Base-by-base conservation (phyloP, 2,797 vertebrate genomes). In the Thripadectes ignobilis region DNA sequence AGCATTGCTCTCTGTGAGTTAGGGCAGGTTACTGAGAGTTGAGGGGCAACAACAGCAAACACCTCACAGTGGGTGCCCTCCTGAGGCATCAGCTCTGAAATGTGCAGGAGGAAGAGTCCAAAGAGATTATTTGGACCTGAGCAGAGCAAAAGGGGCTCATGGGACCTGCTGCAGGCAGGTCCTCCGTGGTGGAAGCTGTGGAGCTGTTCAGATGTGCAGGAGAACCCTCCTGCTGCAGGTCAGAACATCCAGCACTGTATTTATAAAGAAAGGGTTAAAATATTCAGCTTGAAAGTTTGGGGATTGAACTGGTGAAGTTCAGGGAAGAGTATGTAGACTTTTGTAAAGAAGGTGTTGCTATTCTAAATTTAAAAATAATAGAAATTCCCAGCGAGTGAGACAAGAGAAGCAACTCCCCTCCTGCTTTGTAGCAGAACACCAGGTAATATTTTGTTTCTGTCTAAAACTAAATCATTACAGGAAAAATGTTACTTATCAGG, bases 401-500 rank as follows among this genome's bases (percentile, higher is more conserved):
- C 21, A 62, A 62, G 62, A 86, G 62, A 21, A 87, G 22, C 23
- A 68, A 8, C 20, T 86, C 54, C 43, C 43, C 62, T 87, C 78
- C 29, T 19, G 9, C 63, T 38, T 32, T 3, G 22, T 26, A 66
- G 65, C 30, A 74, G 85, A 82, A 78, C 78, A 76, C 14, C 27
- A 57, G 36, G 55, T 22, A 74, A 77, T 69, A 55, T 76, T 92
- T 94, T 76, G 10, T 69, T 92, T 91, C 92, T 94, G 88, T 88
- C 67, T 94, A 89, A 89, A 95, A 71, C 59, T 73, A 76, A 89
- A 46, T 76, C 71, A 94, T 66, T 69, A 36, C 43, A 29, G 43
- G 59, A 89, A 91, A 95, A 94, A 95, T 85, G 68, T 82, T 5
- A 1, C 79, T 62, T 79, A 59, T 62, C 75, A 95, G 92, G 93